Conservation (phyloP, 2,888 invertebrate species). For the Agrotis puta region DNA sequence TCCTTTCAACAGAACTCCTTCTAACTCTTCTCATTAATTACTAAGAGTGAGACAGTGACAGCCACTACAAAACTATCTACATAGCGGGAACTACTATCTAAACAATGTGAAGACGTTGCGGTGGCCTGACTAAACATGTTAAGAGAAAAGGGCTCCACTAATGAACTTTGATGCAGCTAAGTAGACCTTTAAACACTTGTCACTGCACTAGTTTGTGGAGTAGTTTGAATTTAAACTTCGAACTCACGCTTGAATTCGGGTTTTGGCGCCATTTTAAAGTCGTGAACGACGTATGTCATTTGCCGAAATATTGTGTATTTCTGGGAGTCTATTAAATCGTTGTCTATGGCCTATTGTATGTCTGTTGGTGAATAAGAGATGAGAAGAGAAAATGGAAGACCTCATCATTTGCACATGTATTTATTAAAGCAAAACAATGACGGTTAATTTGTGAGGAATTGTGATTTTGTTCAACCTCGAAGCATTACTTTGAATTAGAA, state of each 20-base stretch:
- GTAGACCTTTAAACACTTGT: constrained; percentile 21
- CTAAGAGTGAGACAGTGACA: constrained; percentile 11
- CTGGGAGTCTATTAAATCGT: neutral
- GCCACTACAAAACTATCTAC: constrained; percentile 5
- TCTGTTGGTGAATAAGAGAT: no score
- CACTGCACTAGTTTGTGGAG: constrained; percentile 14
- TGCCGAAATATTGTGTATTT: neutral
- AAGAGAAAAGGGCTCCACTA: constrained; percentile 22
- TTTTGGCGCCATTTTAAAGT: neutral
- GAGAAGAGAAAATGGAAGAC: no score
- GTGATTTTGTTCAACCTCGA: no score
- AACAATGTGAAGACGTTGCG: constrained; percentile 42
- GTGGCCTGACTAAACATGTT: constrained; percentile 47
- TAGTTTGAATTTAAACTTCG: constrained; percentile 12
- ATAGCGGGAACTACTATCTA: neutral
- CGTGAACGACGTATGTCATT: neutral
- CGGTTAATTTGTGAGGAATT: no score
- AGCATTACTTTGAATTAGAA: no score
- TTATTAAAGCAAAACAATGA: no score
- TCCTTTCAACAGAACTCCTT: no score
- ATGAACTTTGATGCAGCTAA: constrained; percentile 53
- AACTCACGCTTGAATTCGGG: neutral
- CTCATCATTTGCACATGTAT: no score
- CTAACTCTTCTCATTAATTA: constrained; percentile 34
- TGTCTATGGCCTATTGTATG: neutral